phyloP scores from a whole-genome alignment of 2,113 vertebrate species.

The Noctilio leporinus region DNA sequence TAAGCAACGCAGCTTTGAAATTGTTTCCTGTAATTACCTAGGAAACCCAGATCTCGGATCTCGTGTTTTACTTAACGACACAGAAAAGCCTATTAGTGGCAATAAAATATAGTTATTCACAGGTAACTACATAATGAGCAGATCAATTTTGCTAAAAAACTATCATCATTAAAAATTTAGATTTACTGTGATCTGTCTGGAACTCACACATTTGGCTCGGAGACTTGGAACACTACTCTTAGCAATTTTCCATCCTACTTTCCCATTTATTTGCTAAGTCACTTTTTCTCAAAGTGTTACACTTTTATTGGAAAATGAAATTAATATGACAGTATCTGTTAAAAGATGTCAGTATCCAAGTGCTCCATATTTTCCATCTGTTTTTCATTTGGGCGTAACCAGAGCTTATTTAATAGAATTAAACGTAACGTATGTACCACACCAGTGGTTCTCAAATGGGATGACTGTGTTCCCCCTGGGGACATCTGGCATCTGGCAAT shows the following conservation, averaged over 20 bases:
- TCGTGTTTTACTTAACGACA: slow-evolving; percentile 55
- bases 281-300: neutral
- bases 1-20: slow-evolving; percentile 64
- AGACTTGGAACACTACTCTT: slow-evolving; percentile 35
- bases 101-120: slow-evolving; percentile 51
- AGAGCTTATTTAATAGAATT: neutral
- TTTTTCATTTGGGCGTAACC: neutral
- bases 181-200: slow-evolving; percentile 32
- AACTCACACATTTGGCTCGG: neutral
- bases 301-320: neutral
- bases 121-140: neutral
- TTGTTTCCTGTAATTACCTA: neutral
- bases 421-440: neutral
- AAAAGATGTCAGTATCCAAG: neutral
- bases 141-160: slow-evolving; percentile 51
- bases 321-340: slow-evolving; percentile 4
- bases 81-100: slow-evolving; percentile 26
- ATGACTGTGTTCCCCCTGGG: neutral
- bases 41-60: slow-evolving; percentile 32
- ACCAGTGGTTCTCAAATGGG: neutral
- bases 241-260: slow-evolving; percentile 18
- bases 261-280: neutral
- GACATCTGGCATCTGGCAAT: neutral
- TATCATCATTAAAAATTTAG: neutral
- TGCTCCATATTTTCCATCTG: neutral